These are phyloP conservation scores for Cantharis nigra DNA, from an alignment of 2,888 invertebrate genomes.

Conservation along the genomic window DNA sequence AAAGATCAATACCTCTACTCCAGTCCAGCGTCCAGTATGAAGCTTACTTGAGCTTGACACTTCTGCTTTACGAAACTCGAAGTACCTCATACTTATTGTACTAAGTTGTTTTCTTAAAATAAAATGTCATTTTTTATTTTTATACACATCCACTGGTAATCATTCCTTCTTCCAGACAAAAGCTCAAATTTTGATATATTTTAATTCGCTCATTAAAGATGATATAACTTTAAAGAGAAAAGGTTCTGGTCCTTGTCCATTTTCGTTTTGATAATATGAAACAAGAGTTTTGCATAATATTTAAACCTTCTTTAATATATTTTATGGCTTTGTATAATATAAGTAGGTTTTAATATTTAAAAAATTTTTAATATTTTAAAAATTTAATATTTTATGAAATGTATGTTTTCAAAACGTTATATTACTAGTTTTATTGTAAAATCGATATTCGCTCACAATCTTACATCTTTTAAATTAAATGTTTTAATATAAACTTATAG, in stretches of 20 bases:
- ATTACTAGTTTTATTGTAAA: neutral
- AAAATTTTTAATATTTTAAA: neutral
- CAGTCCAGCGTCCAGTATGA: constrained; percentile 52
- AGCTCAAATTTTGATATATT: neutral
- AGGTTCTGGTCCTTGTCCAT: neutral
- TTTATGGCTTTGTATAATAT: neutral
- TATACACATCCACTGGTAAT: neutral
- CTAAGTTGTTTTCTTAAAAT: constrained; percentile 1
- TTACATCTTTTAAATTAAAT: neutral
- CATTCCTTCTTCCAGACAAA: neutral
- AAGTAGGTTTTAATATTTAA: neutral
- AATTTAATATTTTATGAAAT: neutral
- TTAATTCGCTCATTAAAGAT: neutral
- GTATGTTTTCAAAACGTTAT: neutral
- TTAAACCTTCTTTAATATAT: neutral
- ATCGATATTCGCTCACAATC: neutral
- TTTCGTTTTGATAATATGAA: neutral
- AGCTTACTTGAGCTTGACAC: constrained; percentile 45
- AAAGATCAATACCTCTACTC: constrained; percentile 59
- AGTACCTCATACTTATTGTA: constrained; percentile 36
- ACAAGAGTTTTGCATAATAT: neutral
- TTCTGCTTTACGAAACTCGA: constrained; percentile 44
- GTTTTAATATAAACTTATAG: neutral
- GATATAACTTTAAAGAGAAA: neutral
- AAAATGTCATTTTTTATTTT: neutral